These are phyloP conservation scores for Ctenodactylus gundi DNA, from an alignment of 2,113 vertebrate species.

Conservation along the genomic window DNA sequence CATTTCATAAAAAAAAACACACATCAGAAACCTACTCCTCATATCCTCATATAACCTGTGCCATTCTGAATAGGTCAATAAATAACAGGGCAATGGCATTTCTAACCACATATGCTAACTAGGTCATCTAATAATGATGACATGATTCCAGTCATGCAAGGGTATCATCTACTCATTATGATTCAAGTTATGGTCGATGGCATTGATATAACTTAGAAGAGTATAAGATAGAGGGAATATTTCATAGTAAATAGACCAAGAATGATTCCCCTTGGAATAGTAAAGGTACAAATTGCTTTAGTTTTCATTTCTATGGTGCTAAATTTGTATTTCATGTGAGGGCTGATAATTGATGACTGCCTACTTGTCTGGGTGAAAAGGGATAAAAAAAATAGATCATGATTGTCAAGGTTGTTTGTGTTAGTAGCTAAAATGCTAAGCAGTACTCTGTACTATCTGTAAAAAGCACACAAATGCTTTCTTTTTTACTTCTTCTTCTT, in stretches of 20 bases:
- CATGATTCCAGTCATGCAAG: constrained; percentile 71
- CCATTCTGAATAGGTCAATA: constrained; percentile 68
- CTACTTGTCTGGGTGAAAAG: constrained; percentile 80
- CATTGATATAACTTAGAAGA: constrained; percentile 84
- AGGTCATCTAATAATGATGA: constrained; percentile 77
- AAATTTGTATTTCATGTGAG: constrained; percentile 85
- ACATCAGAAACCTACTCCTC: constrained; percentile 53
- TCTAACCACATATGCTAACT: constrained; percentile 81
- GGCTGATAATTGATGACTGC: constrained; percentile 83
- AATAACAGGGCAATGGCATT: constrained; percentile 71
- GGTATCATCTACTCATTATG: constrained; percentile 75
- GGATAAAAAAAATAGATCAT: constrained; percentile 79
- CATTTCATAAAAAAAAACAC: constrained; percentile 56
- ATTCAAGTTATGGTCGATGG: constrained; percentile 80
- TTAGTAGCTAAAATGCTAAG: constrained; percentile 81
- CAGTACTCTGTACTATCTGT: constrained; percentile 73
- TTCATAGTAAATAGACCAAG: constrained; percentile 82
- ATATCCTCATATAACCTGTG: constrained; percentile 47
- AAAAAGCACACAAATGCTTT: constrained; percentile 74
- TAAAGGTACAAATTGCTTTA: constrained; percentile 86
- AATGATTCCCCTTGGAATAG: constrained; percentile 83
- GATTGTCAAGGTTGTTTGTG: constrained; percentile 83
- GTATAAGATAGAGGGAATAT: constrained; percentile 81
- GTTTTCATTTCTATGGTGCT: constrained; percentile 84
- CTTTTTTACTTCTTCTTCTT: no score